A percentile compares a stretch with the other conserved stretches of the same genome.
Evolutionary conservation across 2,888 invertebrate genomes (phyloP).

Genomic region (Thyatira batis): DNA sequence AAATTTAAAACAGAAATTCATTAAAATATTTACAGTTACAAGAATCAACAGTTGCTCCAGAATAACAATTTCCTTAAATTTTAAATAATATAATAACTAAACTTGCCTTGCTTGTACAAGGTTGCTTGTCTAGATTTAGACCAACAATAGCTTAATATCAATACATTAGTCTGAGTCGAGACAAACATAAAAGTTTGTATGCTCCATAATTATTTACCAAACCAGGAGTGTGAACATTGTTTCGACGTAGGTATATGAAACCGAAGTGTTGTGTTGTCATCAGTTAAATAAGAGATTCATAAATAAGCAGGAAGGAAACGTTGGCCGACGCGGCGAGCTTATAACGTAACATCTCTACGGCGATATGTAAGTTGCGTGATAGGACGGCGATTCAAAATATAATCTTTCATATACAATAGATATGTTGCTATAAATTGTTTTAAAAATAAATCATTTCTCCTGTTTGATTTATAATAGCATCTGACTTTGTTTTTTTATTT

Average conservation of each 20-base stretch:
- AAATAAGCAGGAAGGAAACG: slow-evolving; percentile 29
- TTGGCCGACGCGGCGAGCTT: slow-evolving; percentile 14
- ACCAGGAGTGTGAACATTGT: slow-evolving; percentile 5
- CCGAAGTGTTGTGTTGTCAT: background rate
- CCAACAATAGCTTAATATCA: slow-evolving; percentile 17
- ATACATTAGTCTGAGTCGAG: slow-evolving; percentile 18
- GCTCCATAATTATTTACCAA: slow-evolving; percentile 17
- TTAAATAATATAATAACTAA: slow-evolving; percentile 39
- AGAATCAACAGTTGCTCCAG: slow-evolving; percentile 72
- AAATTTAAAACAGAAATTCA: slow-evolving; percentile 68
- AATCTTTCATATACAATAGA: slow-evolving; percentile 30
- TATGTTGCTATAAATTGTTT: slow-evolving; percentile 39
- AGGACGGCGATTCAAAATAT: slow-evolving; percentile 66
- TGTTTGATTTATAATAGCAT: background rate
- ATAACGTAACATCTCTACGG: slow-evolving; percentile 39
- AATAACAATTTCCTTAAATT: slow-evolving; percentile 68
- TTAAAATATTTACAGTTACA: slow-evolving; percentile 76
- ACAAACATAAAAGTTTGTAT: slow-evolving; percentile 18
- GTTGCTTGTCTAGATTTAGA: slow-evolving; percentile 1
- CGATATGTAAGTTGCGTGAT: slow-evolving; percentile 71
- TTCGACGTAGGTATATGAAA: background rate
- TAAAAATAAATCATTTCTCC: slow-evolving; percentile 28
- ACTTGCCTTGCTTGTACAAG: background rate
- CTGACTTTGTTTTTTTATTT: background rate
- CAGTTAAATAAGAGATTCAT: slow-evolving; percentile 32